These are phyloP conservation scores for Papilio polyxenes DNA, from an alignment of 1,140 invertebrate genomes.

Conservation along the genomic window DNA sequence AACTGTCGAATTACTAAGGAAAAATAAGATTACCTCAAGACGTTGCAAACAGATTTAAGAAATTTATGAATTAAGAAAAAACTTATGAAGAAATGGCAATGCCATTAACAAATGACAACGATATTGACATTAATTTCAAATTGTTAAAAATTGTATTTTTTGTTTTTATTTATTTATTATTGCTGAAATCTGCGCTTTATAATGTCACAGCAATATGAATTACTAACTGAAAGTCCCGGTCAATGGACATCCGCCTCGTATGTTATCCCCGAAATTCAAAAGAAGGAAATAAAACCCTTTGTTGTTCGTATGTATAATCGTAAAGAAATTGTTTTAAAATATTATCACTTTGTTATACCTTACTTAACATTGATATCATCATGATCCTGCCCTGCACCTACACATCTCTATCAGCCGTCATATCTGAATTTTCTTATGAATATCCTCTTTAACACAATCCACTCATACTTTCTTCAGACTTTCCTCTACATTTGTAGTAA, in stretches of 20 bases:
- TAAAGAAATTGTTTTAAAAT: neutral
- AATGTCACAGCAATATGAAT: slow-evolving; percentile 73
- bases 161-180: slow-evolving; percentile 27
- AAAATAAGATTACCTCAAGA: neutral
- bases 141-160: slow-evolving; percentile 31
- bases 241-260: slow-evolving; percentile 64
- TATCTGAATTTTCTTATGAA: too few relatives aligned
- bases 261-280: slow-evolving; percentile 71
- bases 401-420: too few relatives aligned
- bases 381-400: too few relatives aligned
- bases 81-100: neutral
- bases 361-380: too few relatives aligned
- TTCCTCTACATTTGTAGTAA: too few relatives aligned
- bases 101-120: neutral
- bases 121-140: neutral
- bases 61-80: too few relatives aligned
- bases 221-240: slow-evolving; percentile 64
- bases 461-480: too few relatives aligned
- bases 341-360: too few relatives aligned
- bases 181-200: neutral
- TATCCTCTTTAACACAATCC: too few relatives aligned
- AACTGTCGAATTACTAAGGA: neutral
- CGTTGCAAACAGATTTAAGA: too few relatives aligned
- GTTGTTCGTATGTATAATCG: slow-evolving; percentile 64
- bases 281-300: slow-evolving; percentile 75